A percentile compares a stretch with the other conserved stretches of the same genome.
These are phyloP conservation scores for Nemurella pictetii DNA, from an alignment of 2,888 invertebrate species.

Conservation along the genomic window DNA sequence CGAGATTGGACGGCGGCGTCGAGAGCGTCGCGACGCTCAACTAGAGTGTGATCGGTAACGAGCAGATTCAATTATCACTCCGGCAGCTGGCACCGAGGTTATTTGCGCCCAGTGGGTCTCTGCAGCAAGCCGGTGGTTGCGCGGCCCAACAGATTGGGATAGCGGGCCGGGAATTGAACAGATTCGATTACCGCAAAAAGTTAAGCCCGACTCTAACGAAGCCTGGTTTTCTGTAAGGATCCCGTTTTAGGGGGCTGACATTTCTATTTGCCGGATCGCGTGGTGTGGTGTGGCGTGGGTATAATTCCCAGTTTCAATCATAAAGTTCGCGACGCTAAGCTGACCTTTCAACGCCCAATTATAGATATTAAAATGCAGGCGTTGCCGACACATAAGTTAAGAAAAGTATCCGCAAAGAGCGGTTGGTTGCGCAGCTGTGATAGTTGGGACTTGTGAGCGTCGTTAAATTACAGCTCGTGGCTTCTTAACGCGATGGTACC, in stretches of 20 bases:
- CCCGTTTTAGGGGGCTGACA: neutral
- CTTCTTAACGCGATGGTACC: neutral
- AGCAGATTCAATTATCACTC: slow-evolving; percentile 5
- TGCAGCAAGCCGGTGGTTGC: neutral
- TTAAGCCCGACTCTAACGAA: neutral
- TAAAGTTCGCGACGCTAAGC: neutral
- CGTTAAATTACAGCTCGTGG: neutral
- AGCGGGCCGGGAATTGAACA: neutral
- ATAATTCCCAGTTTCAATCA: neutral
- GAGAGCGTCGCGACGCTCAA: slow-evolving; percentile 12
- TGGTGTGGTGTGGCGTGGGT: no score
- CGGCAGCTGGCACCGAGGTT: neutral
- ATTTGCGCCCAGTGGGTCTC: neutral
- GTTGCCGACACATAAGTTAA: neutral
- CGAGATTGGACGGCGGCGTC: neutral
- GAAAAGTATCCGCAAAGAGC: no score
- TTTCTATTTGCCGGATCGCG: neutral
- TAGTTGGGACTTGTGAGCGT: no score
- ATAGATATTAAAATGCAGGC: neutral
- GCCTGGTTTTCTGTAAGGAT: neutral
- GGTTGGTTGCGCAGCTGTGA: no score
- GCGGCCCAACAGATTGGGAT: neutral
- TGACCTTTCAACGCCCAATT: neutral
- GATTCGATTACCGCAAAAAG: neutral
- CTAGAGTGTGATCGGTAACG: slow-evolving; percentile 13